A percentile compares a stretch with the other conserved stretches of the same genome.
phyloP scores from a whole-genome alignment of 2,888 invertebrate species.

The Chorisops tibialis region DNA sequence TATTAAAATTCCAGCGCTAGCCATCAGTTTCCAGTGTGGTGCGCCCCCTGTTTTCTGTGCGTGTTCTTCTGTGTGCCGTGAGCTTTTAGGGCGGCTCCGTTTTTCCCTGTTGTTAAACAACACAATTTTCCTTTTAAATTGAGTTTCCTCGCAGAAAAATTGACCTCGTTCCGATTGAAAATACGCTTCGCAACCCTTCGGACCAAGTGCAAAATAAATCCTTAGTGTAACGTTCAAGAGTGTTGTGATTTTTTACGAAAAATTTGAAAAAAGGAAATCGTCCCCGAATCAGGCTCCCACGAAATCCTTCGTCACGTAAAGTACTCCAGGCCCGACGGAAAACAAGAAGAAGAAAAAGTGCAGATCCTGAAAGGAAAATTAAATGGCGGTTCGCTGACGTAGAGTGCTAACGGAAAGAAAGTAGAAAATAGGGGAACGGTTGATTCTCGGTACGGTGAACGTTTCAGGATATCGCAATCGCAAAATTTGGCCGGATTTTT shows the following conservation, averaged over 20 bases:
- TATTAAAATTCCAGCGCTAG: conserved; percentile 18
- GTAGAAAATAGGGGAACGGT: background rate
- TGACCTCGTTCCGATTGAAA: too few relatives aligned
- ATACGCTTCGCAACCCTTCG: too few relatives aligned
- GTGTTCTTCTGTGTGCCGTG: conserved; percentile 10
- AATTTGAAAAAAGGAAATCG: background rate
- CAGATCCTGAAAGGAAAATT: conserved; percentile 23
- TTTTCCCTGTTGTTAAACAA: conserved; percentile 23
- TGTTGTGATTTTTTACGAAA: background rate
- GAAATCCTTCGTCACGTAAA: background rate
- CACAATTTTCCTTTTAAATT: too few relatives aligned
- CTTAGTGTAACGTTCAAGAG: too few relatives aligned
- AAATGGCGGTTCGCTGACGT: conserved; percentile 31
- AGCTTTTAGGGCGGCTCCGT: conserved; percentile 37
- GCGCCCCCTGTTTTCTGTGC: conserved; percentile 2
- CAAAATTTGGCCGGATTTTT: background rate
- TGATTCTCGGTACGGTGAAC: background rate
- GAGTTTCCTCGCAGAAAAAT: too few relatives aligned
- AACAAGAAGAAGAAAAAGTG: conserved; percentile 5
- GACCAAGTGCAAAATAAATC: too few relatives aligned
- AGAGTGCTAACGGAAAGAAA: background rate
- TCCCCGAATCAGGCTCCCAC: background rate
- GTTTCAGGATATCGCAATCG: conserved; percentile 9
- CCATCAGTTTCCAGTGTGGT: conserved; percentile 14
- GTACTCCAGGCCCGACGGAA: background rate